These are phyloP conservation scores for Epizoanthus scotinus DNA, from an alignment of 92 coral and sea anemone genomes.

Conservation along the genomic window DNA sequence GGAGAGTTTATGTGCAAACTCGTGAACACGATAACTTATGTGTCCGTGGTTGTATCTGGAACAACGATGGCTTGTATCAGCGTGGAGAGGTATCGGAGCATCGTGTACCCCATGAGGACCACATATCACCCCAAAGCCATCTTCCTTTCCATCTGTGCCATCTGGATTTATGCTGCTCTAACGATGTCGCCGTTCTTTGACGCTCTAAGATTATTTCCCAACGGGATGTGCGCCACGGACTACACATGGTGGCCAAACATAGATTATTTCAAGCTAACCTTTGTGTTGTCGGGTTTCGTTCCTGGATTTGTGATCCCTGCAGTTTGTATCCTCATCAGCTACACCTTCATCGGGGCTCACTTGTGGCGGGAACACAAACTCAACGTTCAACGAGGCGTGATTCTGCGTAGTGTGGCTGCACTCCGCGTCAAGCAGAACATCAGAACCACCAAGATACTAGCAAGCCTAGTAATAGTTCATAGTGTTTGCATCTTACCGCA, in stretches of 20 bases:
- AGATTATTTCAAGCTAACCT: slow-evolving; percentile 32
- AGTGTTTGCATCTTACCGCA: slow-evolving; percentile 43
- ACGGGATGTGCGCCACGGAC: background rate
- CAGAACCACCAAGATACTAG: slow-evolving; percentile 48
- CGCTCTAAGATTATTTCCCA: background rate
- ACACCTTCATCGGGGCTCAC: slow-evolving; percentile 43
- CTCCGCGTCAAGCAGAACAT: slow-evolving; percentile 47
- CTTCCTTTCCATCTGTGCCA: background rate
- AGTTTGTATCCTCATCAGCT: slow-evolving; percentile 43
- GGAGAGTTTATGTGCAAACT: slow-evolving; percentile 43
- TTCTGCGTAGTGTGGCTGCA: slow-evolving; percentile 3
- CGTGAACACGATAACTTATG: slow-evolving; percentile 29
- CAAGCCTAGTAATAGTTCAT: slow-evolving; percentile 25
- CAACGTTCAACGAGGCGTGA: background rate
- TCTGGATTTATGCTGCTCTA: slow-evolving; percentile 17
- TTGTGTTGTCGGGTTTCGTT: slow-evolving; percentile 32
- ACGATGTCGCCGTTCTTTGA: slow-evolving; percentile 12
- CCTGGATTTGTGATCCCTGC: slow-evolving; percentile 56
- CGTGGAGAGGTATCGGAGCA: slow-evolving; percentile 37
- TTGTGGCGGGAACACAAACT: slow-evolving; percentile 14
- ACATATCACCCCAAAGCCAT: slow-evolving; percentile 12
- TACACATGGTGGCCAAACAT: background rate
- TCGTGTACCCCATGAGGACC: slow-evolving; percentile 28
- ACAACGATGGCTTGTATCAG: slow-evolving; percentile 44
- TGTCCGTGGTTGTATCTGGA: slow-evolving; percentile 39